Percentiles rank a stretch among this genome's conserved stretches.
These are phyloP conservation scores for Decapterus maruadsi DNA, from an alignment of 2,797 vertebrate genomes.

Conservation along the genomic window DNA sequence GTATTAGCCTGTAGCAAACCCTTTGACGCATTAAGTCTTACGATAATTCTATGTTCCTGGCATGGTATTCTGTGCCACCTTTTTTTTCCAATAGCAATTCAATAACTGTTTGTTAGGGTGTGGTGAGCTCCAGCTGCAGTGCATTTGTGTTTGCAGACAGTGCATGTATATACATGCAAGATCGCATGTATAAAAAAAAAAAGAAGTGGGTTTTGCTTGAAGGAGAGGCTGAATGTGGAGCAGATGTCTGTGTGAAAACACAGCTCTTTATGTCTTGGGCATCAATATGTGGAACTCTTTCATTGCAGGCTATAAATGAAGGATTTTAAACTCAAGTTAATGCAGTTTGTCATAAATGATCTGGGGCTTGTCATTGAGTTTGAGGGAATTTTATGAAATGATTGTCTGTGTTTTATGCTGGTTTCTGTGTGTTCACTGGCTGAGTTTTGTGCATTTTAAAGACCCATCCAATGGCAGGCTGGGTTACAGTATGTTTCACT, in stretches of 20 bases:
- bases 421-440: neutral
- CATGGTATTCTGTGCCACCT: conserved; percentile 34
- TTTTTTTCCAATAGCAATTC: conserved; percentile 36
- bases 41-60: conserved; percentile 37
- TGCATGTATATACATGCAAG: conserved; percentile 54
- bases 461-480: too few relatives aligned
- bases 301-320: neutral
- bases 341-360: neutral
- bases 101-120: conserved; percentile 51
- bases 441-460: neutral
- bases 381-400: too few relatives aligned
- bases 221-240: conserved; percentile 33
- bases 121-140: conserved; percentile 53
- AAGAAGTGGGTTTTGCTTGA: conserved; percentile 25
- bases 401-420: neutral
- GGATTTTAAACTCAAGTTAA: neutral
- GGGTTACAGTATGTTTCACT: too few relatives aligned
- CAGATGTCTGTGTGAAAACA: conserved; percentile 29
- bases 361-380: neutral
- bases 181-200: conserved; percentile 26
- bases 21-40: conserved; percentile 26
- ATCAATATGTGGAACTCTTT: conserved; percentile 2
- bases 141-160: conserved; percentile 29
- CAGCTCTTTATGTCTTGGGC: neutral
- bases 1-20: conserved; percentile 40